Conservation (phyloP, 2,113 vertebrate species). For the Corythornis cristatus region DNA sequence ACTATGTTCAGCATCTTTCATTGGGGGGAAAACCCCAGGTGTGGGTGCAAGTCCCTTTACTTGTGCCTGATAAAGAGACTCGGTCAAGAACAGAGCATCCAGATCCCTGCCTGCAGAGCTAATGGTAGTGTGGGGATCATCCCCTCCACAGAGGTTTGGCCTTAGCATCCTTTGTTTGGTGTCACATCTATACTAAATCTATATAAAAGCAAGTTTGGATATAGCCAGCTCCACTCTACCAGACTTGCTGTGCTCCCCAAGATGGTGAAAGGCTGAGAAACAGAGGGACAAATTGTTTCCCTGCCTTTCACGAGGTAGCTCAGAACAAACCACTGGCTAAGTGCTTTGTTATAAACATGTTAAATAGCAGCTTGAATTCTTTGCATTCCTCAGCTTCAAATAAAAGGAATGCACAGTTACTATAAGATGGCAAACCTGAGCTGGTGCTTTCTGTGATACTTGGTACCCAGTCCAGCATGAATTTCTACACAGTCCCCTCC, state of each 20-base stretch:
- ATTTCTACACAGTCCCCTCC: not conserved
- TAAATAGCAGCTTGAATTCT: not conserved
- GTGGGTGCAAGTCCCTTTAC: not conserved
- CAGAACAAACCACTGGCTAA: not conserved
- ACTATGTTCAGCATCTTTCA: not conserved
- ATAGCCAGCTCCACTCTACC: not conserved
- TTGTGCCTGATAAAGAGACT: not conserved
- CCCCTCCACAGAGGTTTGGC: not conserved
- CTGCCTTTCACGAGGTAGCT: not conserved
- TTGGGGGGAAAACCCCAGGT: not conserved
- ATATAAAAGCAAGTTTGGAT: not conserved
- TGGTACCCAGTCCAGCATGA: not conserved
- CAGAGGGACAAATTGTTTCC: not conserved
- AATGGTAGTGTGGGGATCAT: not conserved
- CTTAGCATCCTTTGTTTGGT: not conserved
- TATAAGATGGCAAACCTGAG: not conserved
- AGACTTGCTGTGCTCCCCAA: not conserved
- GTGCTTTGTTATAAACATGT: not conserved
- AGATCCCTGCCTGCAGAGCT: not conserved
- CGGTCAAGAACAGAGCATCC: not conserved
- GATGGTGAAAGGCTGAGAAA: not conserved
- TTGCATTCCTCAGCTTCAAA: not conserved
- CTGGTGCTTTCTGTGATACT: constrained; percentile 25
- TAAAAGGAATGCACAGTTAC: not conserved
- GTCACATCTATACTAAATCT: not conserved